phyloP scores from a whole-genome alignment of 2,797 vertebrate genomes.

The Oreochromis grahami region DNA sequence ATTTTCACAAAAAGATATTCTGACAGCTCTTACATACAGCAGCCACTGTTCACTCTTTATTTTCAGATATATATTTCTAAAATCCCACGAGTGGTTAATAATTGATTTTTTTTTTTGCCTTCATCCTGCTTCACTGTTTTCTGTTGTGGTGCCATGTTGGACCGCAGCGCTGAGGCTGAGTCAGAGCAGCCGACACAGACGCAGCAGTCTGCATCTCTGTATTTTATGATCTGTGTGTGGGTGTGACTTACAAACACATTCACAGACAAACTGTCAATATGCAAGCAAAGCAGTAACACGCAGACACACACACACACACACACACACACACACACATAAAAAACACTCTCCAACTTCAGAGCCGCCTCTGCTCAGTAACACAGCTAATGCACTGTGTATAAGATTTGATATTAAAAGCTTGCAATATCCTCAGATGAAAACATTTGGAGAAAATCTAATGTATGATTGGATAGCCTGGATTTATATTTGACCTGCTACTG shows the following conservation, averaged over 20 bases:
- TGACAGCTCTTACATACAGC: neutral
- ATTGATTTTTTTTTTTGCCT: neutral
- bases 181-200: conserved; percentile 16
- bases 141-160: neutral
- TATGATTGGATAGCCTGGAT: neutral
- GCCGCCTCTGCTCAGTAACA: neutral
- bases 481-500: neutral
- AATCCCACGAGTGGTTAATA: neutral
- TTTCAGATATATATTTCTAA: neutral
- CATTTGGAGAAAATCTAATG: neutral
- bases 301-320: too few relatives aligned
- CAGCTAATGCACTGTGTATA: neutral
- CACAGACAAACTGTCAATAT: conserved; percentile 12
- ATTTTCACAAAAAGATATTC: neutral
- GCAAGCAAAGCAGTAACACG: neutral
- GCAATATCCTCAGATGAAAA: neutral
- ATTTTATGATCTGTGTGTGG: neutral
- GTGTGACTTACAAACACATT: neutral
- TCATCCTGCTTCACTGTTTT: neutral
- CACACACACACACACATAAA: too few relatives aligned
- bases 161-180: neutral
- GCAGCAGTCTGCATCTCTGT: neutral
- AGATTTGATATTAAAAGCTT: neutral
- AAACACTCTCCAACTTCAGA: neutral
- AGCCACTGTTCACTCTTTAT: neutral